Conservation (phyloP, 2,888 invertebrate species). For the Geophilus truncorum region DNA sequence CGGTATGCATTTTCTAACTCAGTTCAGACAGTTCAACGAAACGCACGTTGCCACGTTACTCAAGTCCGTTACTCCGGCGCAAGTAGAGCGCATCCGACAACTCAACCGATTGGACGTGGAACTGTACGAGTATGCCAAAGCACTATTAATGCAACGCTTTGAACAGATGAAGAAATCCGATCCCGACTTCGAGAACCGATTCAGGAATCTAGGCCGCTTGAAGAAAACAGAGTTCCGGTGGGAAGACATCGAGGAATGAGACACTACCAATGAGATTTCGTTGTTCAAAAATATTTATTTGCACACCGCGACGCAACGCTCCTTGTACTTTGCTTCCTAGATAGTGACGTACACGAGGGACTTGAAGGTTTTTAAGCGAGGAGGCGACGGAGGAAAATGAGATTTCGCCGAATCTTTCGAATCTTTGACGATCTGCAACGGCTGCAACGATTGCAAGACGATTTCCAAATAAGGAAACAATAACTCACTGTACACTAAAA, state of each 20-base stretch:
- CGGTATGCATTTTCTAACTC: conserved; percentile 79
- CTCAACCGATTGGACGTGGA: conserved; percentile 86
- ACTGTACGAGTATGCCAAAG: conserved; percentile 87
- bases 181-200: conserved; percentile 72
- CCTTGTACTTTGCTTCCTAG: conserved; percentile 6
- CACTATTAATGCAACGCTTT: conserved; percentile 71
- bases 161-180: conserved; percentile 73
- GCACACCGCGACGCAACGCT: not conserved
- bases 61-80: conserved; percentile 66
- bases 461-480: not conserved
- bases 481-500: not conserved
- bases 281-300: not conserved
- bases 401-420: too few species aligned
- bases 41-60: conserved; percentile 80
- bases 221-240: conserved; percentile 29
- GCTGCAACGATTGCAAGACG: too few species aligned
- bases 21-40: conserved; percentile 87
- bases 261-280: not conserved
- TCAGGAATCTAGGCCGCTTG: conserved; percentile 34
- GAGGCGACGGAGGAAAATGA: too few species aligned
- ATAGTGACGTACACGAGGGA: not conserved
- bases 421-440: too few species aligned
- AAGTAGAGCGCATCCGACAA: conserved; percentile 67
- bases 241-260: conserved; percentile 32
- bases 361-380: not conserved